Conservation (phyloP, 2,113 vertebrate species). For the Oncorhynchus nerka region DNA sequence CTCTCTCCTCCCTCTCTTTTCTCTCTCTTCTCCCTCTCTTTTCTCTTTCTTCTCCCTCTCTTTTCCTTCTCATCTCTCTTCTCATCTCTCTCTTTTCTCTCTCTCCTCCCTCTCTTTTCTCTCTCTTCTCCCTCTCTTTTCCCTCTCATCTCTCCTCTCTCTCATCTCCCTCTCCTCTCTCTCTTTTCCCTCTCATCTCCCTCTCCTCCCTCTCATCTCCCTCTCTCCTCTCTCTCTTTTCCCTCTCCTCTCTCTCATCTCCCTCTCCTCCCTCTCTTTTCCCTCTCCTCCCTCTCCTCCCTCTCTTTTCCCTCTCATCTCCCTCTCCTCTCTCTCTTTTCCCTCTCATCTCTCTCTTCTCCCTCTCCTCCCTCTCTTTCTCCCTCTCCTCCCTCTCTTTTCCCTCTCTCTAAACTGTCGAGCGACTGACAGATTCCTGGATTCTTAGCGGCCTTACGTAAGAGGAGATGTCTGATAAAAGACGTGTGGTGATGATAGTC, state of each 20-base stretch:
- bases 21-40: background rate
- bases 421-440: too few relatives aligned
- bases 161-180: fast-evolving
- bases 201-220: background rate
- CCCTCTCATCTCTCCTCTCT: too few relatives aligned
- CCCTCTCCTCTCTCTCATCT: background rate
- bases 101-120: background rate
- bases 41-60: background rate
- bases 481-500: background rate
- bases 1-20: background rate
- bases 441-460: too few relatives aligned
- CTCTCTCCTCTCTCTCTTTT: background rate
- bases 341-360: background rate
- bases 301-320: background rate
- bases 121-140: background rate
- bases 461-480: conserved; percentile 5
- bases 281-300: fast-evolving
- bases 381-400: background rate
- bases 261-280: background rate
- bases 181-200: background rate
- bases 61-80: too few relatives aligned
- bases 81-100: background rate
- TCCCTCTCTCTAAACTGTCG: too few relatives aligned
- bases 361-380: background rate
- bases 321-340: background rate